Evolutionary conservation across 2,113 vertebrate species (phyloP), one percentile per base, ranked within the genome.

Genomic region (Castor canadensis): DNA sequence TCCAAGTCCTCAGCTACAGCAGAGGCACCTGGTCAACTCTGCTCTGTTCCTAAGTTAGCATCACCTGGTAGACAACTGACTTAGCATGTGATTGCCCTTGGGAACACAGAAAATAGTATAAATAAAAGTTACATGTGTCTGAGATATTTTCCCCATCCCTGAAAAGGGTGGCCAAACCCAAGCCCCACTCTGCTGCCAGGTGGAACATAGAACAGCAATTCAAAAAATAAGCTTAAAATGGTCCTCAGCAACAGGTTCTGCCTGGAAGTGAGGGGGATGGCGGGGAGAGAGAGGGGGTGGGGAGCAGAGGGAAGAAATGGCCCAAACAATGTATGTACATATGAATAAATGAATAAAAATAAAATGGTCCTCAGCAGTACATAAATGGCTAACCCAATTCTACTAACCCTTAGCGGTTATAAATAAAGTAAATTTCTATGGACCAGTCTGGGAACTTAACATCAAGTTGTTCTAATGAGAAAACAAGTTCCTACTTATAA

Each of bases 401-500:
- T 28, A 40, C 2, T 3, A 16, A 32, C 15, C 77, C 58, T 12
- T 54, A 22, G 54, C 54, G 60, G 60, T 35, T 19, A 32, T 19
- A 54, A 81, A 83, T 28, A 58, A 58, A 56, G 6, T 45, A 38
- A 35, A 62, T 49, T 56, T 89, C 54, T 79, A 43, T 40, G 49
- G 40, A 43, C 52, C 7, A 40, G 7, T 40, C 75, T 87, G 38
- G 56, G 17, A 66, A 62, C 5, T 22, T 75, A 77, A 71, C 73
- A 56, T 45, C 56, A 84, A 77, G 62, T 67, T 92, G 40, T 66
- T 87, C 45, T 52, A 40, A 3, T 6, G 15, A 75, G 54, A 76
- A 94, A 95, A 77, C 0, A 77, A 38, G 67, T 82, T 87, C 49
- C 56, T 38, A 89, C 38, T 54, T 85, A 91, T 40, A 84, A 85